Evolutionary conservation across 2,113 vertebrate species (phyloP).

Genomic region (Numenius arquata): DNA sequence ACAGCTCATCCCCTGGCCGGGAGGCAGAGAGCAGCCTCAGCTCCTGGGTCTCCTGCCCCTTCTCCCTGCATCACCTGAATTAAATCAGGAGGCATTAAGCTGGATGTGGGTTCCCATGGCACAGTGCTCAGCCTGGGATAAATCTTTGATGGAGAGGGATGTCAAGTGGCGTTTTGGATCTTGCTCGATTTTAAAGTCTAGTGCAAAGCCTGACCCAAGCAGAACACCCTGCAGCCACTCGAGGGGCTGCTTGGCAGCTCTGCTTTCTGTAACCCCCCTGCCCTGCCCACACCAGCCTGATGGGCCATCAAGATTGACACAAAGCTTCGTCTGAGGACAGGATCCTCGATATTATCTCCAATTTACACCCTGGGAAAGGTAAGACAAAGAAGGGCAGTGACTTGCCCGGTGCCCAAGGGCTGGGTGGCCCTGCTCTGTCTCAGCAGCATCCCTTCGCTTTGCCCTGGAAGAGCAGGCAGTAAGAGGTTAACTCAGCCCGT

Average conservation of each 20-base stretch:
- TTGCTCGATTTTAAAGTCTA: background rate
- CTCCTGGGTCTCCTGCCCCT: background rate
- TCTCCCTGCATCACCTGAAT: background rate
- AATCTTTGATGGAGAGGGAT: background rate
- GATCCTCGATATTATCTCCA: rapidly evolving
- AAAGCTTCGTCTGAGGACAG: background rate
- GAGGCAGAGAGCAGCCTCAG: background rate
- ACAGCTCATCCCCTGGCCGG: rapidly evolving
- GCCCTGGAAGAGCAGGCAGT: background rate
- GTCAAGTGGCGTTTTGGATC: background rate
- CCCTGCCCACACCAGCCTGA: background rate
- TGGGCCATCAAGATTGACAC: background rate
- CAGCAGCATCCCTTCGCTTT: background rate
- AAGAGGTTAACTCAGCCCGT: constrained; percentile 9
- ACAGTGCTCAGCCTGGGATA: background rate
- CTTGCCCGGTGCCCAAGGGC: background rate
- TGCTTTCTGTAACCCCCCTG: background rate
- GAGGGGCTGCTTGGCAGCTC: background rate
- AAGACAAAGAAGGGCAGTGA: background rate
- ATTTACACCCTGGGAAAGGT: background rate
- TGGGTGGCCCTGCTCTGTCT: background rate
- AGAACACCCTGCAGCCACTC: background rate
- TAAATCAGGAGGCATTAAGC: background rate
- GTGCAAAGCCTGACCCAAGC: background rate
- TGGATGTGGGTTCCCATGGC: rapidly evolving